A percentile compares a stretch with the other conserved stretches of the same genome.
Evolutionary conservation across 2,113 vertebrate genomes (phyloP).

Genomic region (Cyprinodon tularosa): DNA sequence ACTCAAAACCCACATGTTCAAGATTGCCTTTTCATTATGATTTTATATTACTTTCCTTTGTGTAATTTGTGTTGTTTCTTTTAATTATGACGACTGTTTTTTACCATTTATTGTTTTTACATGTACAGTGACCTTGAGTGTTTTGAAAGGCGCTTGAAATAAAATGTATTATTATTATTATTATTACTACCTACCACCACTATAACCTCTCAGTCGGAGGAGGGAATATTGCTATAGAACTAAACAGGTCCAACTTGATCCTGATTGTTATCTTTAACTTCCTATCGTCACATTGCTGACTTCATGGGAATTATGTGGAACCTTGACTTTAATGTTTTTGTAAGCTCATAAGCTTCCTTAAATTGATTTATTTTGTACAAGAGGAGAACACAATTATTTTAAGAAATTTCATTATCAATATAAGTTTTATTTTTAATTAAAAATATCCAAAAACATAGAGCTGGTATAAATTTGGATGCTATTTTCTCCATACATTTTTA

Average conservation of each 20-base stretch:
- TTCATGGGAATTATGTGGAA: constrained; percentile 24
- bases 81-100: no score
- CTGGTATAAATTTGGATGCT: neutral
- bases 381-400: neutral
- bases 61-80: no score
- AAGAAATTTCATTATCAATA: neutral
- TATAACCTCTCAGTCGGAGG: constrained; percentile 35
- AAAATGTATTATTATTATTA: no score
- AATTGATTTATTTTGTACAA: neutral
- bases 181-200: constrained; percentile 17
- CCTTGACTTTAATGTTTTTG: neutral
- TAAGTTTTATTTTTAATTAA: neutral
- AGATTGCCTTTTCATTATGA: no score
- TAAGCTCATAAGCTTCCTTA: neutral
- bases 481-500: neutral
- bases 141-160: no score
- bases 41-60: no score
- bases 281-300: constrained; percentile 46
- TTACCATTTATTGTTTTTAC: no score
- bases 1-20: no score
- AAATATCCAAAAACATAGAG: neutral
- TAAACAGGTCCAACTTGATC: constrained; percentile 44
- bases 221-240: constrained; percentile 37
- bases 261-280: constrained; percentile 37
- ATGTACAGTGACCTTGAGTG: no score